phyloP scores from a whole-genome alignment of 2,797 vertebrate species.

The Lates japonicus region DNA sequence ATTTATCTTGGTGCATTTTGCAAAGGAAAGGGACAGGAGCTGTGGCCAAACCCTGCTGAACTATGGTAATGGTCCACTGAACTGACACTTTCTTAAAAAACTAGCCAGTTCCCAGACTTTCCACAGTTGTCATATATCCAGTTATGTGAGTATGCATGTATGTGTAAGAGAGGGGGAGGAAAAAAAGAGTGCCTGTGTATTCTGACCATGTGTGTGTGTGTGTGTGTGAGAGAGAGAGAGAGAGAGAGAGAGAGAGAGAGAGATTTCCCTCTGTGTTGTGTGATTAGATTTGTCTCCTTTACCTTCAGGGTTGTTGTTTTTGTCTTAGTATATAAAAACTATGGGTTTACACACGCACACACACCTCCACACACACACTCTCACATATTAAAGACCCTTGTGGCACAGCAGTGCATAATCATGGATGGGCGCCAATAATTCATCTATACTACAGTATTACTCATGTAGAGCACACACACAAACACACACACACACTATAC shows the following conservation, averaged over 20 bases:
- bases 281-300: slow-evolving; percentile 80
- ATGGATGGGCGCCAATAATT: slow-evolving; percentile 78
- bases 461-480: slow-evolving; percentile 66
- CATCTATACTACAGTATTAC: slow-evolving; percentile 77
- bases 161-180: slow-evolving; percentile 27
- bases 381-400: slow-evolving; percentile 47
- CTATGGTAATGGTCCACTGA: slow-evolving; percentile 60
- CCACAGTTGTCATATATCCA: slow-evolving; percentile 73
- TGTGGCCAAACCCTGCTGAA: slow-evolving; percentile 62
- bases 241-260: slow-evolving; percentile 30
- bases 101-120: slow-evolving; percentile 72
- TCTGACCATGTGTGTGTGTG: slow-evolving; percentile 43
- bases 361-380: slow-evolving; percentile 27
- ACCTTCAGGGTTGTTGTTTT: slow-evolving; percentile 78
- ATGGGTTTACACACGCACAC: slow-evolving; percentile 47
- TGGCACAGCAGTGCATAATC: slow-evolving; percentile 56
- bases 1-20: slow-evolving; percentile 71
- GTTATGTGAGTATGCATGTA: slow-evolving; percentile 65
- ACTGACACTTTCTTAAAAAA: slow-evolving; percentile 66
- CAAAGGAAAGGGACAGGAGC: slow-evolving; percentile 53
- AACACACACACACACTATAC: slow-evolving; percentile 41
- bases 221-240: slow-evolving; percentile 29
- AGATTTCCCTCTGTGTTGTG: slow-evolving; percentile 63
- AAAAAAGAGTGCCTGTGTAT: slow-evolving; percentile 62
- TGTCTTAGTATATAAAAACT: slow-evolving; percentile 77